Evolutionary conservation across 2,888 invertebrate genomes (phyloP).

Genomic region (Liposcelis brunnea): DNA sequence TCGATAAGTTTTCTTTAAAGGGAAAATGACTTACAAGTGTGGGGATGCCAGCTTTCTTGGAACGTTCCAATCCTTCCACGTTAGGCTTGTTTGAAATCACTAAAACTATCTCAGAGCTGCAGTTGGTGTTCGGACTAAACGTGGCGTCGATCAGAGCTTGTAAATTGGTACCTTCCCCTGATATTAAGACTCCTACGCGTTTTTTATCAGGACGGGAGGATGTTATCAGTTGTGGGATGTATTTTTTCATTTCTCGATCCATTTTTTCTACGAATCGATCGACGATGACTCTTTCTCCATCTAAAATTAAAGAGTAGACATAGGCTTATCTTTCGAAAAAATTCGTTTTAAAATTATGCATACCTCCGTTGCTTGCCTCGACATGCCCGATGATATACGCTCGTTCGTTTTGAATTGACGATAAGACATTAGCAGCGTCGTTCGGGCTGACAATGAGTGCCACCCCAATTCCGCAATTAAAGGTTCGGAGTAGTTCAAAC

Average conservation of each 20-base stretch:
- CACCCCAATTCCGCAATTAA: slow-evolving; percentile 92
- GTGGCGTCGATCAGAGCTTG: slow-evolving; percentile 75
- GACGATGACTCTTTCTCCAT: slow-evolving; percentile 45
- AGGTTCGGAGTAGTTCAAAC: slow-evolving; percentile 69
- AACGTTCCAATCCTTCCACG: slow-evolving; percentile 65
- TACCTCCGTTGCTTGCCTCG: slow-evolving; percentile 27
- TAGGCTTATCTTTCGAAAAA: too few relatives aligned
- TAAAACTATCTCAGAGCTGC: slow-evolving; percentile 56
- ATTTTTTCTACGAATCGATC: slow-evolving; percentile 49
- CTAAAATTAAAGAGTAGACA: slow-evolving; percentile 21
- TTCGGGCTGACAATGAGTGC: slow-evolving; percentile 51
- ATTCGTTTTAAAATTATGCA: background rate
- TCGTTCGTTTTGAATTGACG: slow-evolving; percentile 27
- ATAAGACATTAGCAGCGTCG: slow-evolving; percentile 32
- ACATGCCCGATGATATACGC: slow-evolving; percentile 45
- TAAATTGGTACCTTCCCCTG: slow-evolving; percentile 64
- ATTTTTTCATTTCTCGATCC: slow-evolving; percentile 36
- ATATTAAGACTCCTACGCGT: slow-evolving; percentile 78
- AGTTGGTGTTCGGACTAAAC: slow-evolving; percentile 41
- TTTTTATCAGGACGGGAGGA: slow-evolving; percentile 26
- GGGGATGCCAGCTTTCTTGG: slow-evolving; percentile 56
- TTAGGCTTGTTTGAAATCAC: slow-evolving; percentile 74
- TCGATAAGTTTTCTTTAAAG: too few relatives aligned
- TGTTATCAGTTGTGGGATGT: slow-evolving; percentile 27
- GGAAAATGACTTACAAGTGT: slow-evolving; percentile 43